Evolutionary conservation across 2,113 vertebrate genomes (phyloP).

Genomic region (Nansenia antarctica): DNA sequence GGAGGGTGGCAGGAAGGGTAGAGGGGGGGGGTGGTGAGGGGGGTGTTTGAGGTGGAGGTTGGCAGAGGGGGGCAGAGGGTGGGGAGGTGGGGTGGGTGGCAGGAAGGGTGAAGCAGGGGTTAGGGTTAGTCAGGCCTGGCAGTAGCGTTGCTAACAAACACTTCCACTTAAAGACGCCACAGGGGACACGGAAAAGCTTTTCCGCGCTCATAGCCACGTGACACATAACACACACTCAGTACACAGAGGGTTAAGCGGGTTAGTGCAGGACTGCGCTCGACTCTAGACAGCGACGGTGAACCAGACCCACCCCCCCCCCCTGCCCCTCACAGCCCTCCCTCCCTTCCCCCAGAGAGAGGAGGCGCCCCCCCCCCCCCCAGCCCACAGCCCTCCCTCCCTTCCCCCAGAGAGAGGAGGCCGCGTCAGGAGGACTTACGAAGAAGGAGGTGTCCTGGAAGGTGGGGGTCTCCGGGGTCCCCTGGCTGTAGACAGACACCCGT

Average conservation of each 20-base stretch:
- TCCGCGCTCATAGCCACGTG: neutral
- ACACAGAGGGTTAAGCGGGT: neutral
- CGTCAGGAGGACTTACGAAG: slow-evolving; percentile 85
- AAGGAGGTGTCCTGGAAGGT: slow-evolving; percentile 92
- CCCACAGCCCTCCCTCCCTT: neutral
- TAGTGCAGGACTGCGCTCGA: neutral
- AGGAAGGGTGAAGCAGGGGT: slow-evolving; percentile 32
- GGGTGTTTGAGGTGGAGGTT: slow-evolving; percentile 30
- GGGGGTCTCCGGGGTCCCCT: slow-evolving; percentile 95
- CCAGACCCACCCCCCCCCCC: neutral
- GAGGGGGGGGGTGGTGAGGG: slow-evolving; percentile 14
- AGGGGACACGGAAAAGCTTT: too few species aligned
- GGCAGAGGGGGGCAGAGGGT: slow-evolving; percentile 31
- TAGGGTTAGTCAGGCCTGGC: slow-evolving; percentile 64
- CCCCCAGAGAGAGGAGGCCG: neutral
- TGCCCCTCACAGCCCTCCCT: neutral
- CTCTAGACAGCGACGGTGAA: neutral
- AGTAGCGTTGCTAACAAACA: slow-evolving; percentile 12
- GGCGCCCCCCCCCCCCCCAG: neutral
- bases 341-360: neutral
- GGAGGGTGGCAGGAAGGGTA: slow-evolving; percentile 10
- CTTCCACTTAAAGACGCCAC: slow-evolving; percentile 13
- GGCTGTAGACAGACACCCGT: slow-evolving; percentile 94
- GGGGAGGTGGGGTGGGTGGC: slow-evolving; percentile 18
- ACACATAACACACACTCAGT: neutral